Evolutionary conservation across 64 coral and sea anemone genomes (phyloP).

Genomic region (Porites australiensis): DNA sequence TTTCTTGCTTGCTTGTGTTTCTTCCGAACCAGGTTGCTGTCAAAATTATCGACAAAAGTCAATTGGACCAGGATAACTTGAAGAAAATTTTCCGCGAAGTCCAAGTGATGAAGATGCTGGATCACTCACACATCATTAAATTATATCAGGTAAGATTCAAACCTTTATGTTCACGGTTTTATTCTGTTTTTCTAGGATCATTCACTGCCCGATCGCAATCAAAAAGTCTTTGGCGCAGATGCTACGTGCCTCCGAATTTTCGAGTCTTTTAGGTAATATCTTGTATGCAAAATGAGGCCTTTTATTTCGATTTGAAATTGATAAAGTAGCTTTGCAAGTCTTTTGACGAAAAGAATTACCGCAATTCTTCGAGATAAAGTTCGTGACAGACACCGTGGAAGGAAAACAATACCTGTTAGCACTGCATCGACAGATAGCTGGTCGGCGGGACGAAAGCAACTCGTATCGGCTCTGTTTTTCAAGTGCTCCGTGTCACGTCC

Average conservation of each 20-base stretch:
- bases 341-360: slow-evolving; percentile 8
- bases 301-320: not conserved
- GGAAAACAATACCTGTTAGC: not conserved
- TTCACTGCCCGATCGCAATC: not conserved
- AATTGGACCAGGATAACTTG: slow-evolving; percentile 95
- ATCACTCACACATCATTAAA: slow-evolving; percentile 98
- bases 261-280: not conserved
- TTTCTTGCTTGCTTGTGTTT: slow-evolving; percentile 61
- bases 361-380: slow-evolving; percentile 26
- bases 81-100: slow-evolving; percentile 99
- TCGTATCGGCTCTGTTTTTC: slow-evolving; percentile 1
- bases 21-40: slow-evolving; percentile 90
- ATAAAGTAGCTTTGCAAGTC: not conserved
- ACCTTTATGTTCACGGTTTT: not conserved
- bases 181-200: not conserved
- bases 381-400: slow-evolving; percentile 33
- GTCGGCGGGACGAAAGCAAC: slow-evolving; percentile 39
- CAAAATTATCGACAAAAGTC: slow-evolving; percentile 99
- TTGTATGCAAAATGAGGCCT: not conserved
- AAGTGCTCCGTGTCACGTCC: slow-evolving; percentile 54
- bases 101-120: slow-evolving; percentile 98
- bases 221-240: slow-evolving; percentile 29
- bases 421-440: not conserved
- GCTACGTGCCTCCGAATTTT: not conserved
- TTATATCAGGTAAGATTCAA: slow-evolving; percentile 87